Evolutionary conservation across 2,888 invertebrate species (phyloP).

Genomic region (Bibio marci): DNA sequence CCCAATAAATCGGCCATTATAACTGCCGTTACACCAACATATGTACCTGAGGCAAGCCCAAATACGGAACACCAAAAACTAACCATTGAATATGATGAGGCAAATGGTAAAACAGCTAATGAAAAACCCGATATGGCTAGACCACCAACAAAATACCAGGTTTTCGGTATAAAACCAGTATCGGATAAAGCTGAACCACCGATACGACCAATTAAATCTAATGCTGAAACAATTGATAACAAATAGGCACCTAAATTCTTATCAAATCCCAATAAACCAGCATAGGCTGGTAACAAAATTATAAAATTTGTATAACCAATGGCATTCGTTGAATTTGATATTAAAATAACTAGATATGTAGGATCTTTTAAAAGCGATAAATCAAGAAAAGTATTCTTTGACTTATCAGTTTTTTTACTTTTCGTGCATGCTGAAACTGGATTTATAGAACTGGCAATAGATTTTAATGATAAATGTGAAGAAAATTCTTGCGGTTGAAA

Average conservation of each 20-base stretch:
- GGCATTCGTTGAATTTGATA: slow-evolving; percentile 72
- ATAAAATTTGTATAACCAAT: slow-evolving; percentile 78
- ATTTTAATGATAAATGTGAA: slow-evolving; percentile 58
- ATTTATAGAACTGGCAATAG: slow-evolving; percentile 39
- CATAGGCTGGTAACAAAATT: slow-evolving; percentile 64
- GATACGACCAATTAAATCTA: slow-evolving; percentile 67
- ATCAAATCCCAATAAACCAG: slow-evolving; percentile 48
- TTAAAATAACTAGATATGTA: slow-evolving; percentile 61
- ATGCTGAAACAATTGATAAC: slow-evolving; percentile 60
- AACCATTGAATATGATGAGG: slow-evolving; percentile 42
- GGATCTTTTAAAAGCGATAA: slow-evolving; percentile 56
- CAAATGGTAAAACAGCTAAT: slow-evolving; percentile 50
- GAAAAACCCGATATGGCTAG: slow-evolving; percentile 60
- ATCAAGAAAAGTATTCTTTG: slow-evolving; percentile 51
- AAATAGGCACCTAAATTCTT: slow-evolving; percentile 54
- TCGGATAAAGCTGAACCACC: slow-evolving; percentile 76
- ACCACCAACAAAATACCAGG: slow-evolving; percentile 69
- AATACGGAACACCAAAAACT: slow-evolving; percentile 57
- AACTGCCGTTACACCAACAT: slow-evolving; percentile 72
- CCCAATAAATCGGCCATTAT: slow-evolving; percentile 81
- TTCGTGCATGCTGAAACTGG: slow-evolving; percentile 23
- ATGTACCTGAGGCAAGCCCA: slow-evolving; percentile 67
- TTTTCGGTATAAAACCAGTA: slow-evolving; percentile 54
- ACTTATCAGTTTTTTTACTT: slow-evolving; percentile 20
- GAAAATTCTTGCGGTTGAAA: slow-evolving; percentile 62